Conservation (phyloP, 2,113 vertebrate genomes). For the Caranx ignobilis region DNA sequence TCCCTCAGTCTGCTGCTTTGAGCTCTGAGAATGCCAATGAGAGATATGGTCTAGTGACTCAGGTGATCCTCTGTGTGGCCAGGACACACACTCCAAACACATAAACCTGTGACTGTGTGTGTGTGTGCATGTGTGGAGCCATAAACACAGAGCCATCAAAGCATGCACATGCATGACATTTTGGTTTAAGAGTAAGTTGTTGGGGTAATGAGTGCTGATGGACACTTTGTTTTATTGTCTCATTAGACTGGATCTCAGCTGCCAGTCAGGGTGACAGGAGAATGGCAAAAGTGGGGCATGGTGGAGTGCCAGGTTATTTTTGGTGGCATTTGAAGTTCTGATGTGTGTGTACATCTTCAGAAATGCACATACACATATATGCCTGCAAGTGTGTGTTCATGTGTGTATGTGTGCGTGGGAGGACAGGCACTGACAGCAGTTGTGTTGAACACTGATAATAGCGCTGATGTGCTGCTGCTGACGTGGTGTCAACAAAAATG, state of each 20-base stretch:
- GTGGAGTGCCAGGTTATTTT: conserved; percentile 79
- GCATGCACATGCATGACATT: conserved; percentile 9
- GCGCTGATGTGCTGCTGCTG: conserved; percentile 51
- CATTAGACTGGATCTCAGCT: conserved; percentile 62
- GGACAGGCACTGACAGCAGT: conserved; percentile 70
- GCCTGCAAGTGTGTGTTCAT: conserved; percentile 27
- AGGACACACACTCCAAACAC: conserved; percentile 7
- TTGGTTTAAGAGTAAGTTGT: conserved; percentile 34
- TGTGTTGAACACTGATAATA: conserved; percentile 70
- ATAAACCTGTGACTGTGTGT: not conserved
- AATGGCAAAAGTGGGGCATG: conserved; percentile 72
- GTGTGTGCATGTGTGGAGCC: not conserved
- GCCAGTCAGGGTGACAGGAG: conserved; percentile 61
- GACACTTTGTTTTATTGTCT: conserved; percentile 68
- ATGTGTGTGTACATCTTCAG: conserved; percentile 40
- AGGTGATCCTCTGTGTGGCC: not conserved
- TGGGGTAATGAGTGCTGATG: conserved; percentile 56
- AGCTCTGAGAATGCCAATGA: not conserved
- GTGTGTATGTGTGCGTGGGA: conserved; percentile 51
- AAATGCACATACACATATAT: not conserved
- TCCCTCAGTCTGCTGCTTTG: conserved; percentile 1
- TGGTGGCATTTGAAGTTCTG: conserved; percentile 59
- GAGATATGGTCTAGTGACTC: not conserved
- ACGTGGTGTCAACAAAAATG: conserved; percentile 44
- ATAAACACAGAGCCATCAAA: conserved; percentile 3